These are phyloP conservation scores for Abrostola tripartita DNA, from an alignment of 2,888 invertebrate species.

Conservation along the genomic window DNA sequence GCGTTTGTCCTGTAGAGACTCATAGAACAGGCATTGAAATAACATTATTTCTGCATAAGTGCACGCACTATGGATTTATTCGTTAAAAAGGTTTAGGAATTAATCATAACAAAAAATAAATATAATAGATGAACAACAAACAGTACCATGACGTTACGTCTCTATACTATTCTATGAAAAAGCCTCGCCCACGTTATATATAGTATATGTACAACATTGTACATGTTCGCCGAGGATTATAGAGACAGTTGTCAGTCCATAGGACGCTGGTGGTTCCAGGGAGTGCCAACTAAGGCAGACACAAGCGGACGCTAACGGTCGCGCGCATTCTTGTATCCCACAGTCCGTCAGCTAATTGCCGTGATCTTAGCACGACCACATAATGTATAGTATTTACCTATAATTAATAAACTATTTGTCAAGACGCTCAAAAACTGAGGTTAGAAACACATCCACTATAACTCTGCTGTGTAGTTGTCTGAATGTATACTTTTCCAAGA, in stretches of 20 bases:
- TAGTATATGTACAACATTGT: too few species aligned
- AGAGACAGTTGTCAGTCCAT: slow-evolving; percentile 29
- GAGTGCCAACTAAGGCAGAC: slow-evolving; percentile 75
- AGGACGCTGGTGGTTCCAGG: slow-evolving; percentile 54
- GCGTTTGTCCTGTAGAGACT: too few species aligned
- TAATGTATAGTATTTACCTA: slow-evolving; percentile 35
- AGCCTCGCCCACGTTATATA: slow-evolving; percentile 36
- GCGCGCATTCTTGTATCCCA: slow-evolving; percentile 76
- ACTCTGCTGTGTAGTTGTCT: too few species aligned
- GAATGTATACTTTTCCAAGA: too few species aligned
- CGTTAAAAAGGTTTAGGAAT: background rate
- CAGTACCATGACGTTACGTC: slow-evolving; percentile 23
- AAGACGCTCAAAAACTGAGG: slow-evolving; percentile 3
- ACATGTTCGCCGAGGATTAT: slow-evolving; percentile 27
- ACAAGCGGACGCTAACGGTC: slow-evolving; percentile 84
- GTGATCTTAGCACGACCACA: slow-evolving; percentile 63
- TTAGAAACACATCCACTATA: background rate
- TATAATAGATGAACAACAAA: slow-evolving; percentile 3
- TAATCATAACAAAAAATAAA: too few species aligned
- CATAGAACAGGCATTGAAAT: too few species aligned
- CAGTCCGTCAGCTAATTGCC: slow-evolving; percentile 79
- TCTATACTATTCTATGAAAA: slow-evolving; percentile 28
- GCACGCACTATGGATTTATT: background rate
- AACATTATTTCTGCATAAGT: background rate
- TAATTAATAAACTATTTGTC: slow-evolving; percentile 26